These are phyloP conservation scores for Narcine bancroftii DNA, from an alignment of 2,113 vertebrate genomes.

Conservation along the genomic window DNA sequence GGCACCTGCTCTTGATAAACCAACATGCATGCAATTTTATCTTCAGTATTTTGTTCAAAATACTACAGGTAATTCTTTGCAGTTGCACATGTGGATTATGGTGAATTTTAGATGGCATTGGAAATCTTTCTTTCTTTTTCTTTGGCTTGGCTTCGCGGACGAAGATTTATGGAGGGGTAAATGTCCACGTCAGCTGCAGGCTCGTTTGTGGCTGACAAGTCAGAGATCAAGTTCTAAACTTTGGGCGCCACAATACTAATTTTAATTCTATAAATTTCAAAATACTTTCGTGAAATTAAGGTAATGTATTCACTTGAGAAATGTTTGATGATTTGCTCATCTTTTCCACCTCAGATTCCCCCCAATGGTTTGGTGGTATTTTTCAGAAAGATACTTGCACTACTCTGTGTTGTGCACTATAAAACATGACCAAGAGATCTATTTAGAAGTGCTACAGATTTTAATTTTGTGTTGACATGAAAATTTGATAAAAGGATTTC, in stretches of 20 bases:
- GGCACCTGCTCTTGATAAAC: not conserved
- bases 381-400: too few relatives aligned
- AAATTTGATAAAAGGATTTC: not conserved
- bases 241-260: not conserved
- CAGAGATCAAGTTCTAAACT: too few relatives aligned
- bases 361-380: not conserved
- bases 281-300: too few relatives aligned
- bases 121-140: too few relatives aligned
- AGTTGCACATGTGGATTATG: too few relatives aligned
- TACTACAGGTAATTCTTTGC: not conserved
- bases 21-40: not conserved
- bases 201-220: too few relatives aligned
- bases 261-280: not conserved
- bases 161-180: too few relatives aligned
- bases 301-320: not conserved
- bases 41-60: not conserved
- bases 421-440: not conserved
- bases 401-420: not conserved
- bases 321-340: not conserved
- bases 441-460: not conserved
- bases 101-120: too few relatives aligned
- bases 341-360: too few relatives aligned
- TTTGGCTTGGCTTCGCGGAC: too few relatives aligned
- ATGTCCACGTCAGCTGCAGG: too few relatives aligned
- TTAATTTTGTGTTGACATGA: not conserved